These are phyloP conservation scores for Cepaea hortensis DNA, from an alignment of 2,888 invertebrate genomes.

Conservation along the genomic window DNA sequence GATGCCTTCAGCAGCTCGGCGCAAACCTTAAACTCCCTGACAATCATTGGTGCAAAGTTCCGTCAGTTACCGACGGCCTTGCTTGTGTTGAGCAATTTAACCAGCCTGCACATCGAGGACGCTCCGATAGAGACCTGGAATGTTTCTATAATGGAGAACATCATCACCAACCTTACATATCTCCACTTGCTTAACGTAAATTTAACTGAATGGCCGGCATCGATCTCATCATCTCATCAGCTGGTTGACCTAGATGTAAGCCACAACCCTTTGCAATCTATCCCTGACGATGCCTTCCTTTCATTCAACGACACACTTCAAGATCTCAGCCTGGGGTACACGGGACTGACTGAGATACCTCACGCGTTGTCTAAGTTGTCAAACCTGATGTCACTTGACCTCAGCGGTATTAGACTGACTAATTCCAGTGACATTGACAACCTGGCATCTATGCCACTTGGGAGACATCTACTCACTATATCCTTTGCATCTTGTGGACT, in stretches of 20 bases:
- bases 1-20: too few relatives aligned
- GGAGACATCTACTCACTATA: neutral
- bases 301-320: neutral
- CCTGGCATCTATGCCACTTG: too few relatives aligned
- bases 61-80: neutral
- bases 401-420: neutral
- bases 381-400: neutral
- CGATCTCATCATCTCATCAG: neutral
- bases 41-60: neutral
- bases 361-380: neutral
- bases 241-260: neutral
- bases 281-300: neutral
- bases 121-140: neutral
- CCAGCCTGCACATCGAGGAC: neutral
- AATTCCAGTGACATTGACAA: neutral
- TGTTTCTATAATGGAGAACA: neutral
- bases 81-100: neutral
- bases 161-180: neutral
- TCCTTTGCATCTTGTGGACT: neutral
- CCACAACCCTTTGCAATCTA: neutral
- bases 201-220: neutral
- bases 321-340: neutral
- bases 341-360: neutral
- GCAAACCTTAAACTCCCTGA: neutral
- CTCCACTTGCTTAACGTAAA: neutral